These are phyloP conservation scores for Centropristis striata DNA, from an alignment of 2,113 vertebrate species.

Conservation along the genomic window DNA sequence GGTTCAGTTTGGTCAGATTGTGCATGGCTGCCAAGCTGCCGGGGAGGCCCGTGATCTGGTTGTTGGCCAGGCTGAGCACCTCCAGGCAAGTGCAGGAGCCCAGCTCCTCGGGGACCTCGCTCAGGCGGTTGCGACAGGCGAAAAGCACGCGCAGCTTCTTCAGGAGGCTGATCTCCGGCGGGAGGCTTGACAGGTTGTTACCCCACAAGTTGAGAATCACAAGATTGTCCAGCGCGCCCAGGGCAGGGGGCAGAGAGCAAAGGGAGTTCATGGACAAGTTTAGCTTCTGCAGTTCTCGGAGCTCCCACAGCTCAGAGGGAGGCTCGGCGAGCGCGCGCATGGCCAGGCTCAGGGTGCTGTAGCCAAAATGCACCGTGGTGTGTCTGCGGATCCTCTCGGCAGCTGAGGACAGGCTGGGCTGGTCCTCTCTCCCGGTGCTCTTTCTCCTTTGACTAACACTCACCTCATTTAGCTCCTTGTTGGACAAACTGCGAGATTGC, in stretches of 20 bases:
- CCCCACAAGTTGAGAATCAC: constrained; percentile 92
- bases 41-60: constrained; percentile 90
- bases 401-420: constrained; percentile 80
- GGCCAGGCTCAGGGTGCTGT: constrained; percentile 90
- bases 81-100: constrained; percentile 89
- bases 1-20: constrained; percentile 91
- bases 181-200: constrained; percentile 90
- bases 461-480: constrained; percentile 74
- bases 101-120: constrained; percentile 92
- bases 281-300: constrained; percentile 93
- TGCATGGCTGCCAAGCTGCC: constrained; percentile 85
- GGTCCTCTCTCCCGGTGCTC: constrained; percentile 67
- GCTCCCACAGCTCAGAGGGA: constrained; percentile 92
- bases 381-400: constrained; percentile 81
- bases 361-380: constrained; percentile 82
- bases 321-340: constrained; percentile 89
- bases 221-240: constrained; percentile 90
- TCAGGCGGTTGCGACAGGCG: constrained; percentile 90
- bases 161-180: constrained; percentile 91
- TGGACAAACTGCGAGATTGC: constrained; percentile 79
- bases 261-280: constrained; percentile 94
- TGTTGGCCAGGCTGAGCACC: constrained; percentile 94
- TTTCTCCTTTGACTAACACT: constrained; percentile 63
- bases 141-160: constrained; percentile 92
- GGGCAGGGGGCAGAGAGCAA: constrained; percentile 83